Evolutionary conservation across 2,797 vertebrate species (phyloP), one percentile per base, ranked within the genome.

Genomic region (Microctenopoma lineatum): DNA sequence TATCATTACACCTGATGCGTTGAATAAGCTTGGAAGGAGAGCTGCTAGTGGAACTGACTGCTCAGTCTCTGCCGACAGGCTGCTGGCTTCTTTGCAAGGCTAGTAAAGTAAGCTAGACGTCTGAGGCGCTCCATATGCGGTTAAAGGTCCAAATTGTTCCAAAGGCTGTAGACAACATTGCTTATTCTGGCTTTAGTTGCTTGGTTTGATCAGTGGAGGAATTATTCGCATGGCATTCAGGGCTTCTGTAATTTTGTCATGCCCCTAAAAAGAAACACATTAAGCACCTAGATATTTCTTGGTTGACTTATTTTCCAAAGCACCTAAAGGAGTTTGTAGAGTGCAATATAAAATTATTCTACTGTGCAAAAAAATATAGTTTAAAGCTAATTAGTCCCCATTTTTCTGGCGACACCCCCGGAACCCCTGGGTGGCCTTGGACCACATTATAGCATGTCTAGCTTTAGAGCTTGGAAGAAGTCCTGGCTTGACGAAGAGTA

Each of bases 1-100:
- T 76, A 88, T 78, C 90, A 83, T 89, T 90, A 78, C 89, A 87
- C 85, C 88, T 88, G 90, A 89, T 91, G 88, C 90, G 87, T 87
- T 90, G 88, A 89, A 70, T 85, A 84, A 84, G 73, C 58, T 81
- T 87, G 87, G 88, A 89, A 52, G 61, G 60, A 70, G 72, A 66
- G 81, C 78, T 66, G 80, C 64, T 26, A 60, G 85, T 84, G 84
- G 84, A 86, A 66, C 84, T 53, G 77, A 80, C 84, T 80, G 79
- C 83, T 53, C 18, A 0, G 59, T 76, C 81, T 83, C 80, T 65
- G 75, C 84, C 81, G 87, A 74, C 77, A 70, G 77, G 70, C 80
- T 70, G 69, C 79, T 91, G 88, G 90, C 86, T 76, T 75, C 73
- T 4, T 21, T 58, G 61, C 14, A 69, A 79, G 53, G 65, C 80